phyloP scores from a whole-genome alignment of 2,888 invertebrate species.

The Agonum fuliginosum region DNA sequence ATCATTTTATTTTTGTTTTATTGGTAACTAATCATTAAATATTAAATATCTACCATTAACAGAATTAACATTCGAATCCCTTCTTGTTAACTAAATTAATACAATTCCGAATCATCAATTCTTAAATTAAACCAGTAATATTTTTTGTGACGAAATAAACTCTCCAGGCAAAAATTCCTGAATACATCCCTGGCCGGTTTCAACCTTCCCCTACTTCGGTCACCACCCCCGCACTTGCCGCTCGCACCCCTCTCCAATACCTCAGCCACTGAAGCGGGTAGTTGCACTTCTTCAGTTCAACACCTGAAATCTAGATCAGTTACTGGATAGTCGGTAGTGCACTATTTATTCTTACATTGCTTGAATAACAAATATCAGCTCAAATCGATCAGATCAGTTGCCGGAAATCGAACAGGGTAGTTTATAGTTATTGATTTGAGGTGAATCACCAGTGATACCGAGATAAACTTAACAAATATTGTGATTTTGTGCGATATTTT shows the following conservation, averaged over 20 bases:
- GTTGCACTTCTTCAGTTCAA: not conserved
- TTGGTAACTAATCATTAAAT: too few species aligned
- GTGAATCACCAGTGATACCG: too few species aligned
- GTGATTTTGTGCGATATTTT: too few species aligned
- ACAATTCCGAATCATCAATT: not conserved
- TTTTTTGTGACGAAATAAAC: not conserved
- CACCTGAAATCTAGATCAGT: constrained; percentile 6
- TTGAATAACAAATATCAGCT: too few species aligned
- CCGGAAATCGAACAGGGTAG: not conserved
- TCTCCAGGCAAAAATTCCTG: not conserved
- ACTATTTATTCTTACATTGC: not conserved
- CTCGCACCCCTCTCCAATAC: not conserved
- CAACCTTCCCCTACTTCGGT: not conserved
- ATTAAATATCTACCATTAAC: too few species aligned
- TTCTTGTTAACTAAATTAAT: too few species aligned
- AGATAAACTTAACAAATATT: too few species aligned
- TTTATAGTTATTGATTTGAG: constrained; percentile 13
- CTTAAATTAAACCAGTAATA: not conserved
- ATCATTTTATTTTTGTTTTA: too few species aligned
- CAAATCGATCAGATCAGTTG: not conserved
- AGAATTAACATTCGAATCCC: too few species aligned
- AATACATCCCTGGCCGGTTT: not conserved
- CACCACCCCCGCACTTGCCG: not conserved
- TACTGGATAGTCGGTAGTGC: not conserved
- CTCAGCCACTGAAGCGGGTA: not conserved